Conservation (phyloP, 2,888 invertebrate species). For the Parnassius smintheus region DNA sequence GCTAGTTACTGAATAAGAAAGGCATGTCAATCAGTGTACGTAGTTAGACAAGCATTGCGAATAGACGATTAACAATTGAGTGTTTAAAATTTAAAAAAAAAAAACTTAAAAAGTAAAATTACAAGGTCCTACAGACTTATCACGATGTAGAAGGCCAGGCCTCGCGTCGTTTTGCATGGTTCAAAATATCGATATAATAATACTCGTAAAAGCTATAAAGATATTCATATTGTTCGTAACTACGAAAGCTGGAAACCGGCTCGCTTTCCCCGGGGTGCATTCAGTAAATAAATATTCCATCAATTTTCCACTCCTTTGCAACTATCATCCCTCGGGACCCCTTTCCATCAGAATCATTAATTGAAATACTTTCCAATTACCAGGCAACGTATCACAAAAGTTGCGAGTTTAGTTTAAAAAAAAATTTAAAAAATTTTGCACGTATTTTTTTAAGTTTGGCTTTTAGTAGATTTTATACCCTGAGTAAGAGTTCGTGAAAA, state of each 20-base stretch:
- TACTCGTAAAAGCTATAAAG: too few species aligned
- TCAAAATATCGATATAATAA: too few species aligned
- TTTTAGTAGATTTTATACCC: too few species aligned
- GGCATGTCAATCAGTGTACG: too few species aligned
- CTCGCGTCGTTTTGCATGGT: too few species aligned
- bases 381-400: neutral
- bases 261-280: neutral
- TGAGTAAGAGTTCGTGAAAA: too few species aligned
- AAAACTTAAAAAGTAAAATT: too few species aligned
- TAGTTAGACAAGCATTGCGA: too few species aligned
- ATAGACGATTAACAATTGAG: too few species aligned
- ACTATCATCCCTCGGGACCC: constrained; percentile 17
- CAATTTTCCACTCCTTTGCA: constrained; percentile 14
- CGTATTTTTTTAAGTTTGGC: too few species aligned
- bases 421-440: neutral
- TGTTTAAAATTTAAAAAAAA: neutral
- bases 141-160: neutral
- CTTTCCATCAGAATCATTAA: constrained; percentile 5
- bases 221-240: too few species aligned
- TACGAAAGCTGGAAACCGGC: neutral
- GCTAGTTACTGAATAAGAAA: too few species aligned
- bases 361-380: constrained; percentile 18
- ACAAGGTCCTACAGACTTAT: neutral
- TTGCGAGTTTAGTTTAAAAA: neutral
- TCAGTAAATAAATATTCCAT: constrained; percentile 12